Evolutionary conservation across 64 coral and sea anemone species (phyloP).

Genomic region (Dendrophyllia cribrosa): DNA sequence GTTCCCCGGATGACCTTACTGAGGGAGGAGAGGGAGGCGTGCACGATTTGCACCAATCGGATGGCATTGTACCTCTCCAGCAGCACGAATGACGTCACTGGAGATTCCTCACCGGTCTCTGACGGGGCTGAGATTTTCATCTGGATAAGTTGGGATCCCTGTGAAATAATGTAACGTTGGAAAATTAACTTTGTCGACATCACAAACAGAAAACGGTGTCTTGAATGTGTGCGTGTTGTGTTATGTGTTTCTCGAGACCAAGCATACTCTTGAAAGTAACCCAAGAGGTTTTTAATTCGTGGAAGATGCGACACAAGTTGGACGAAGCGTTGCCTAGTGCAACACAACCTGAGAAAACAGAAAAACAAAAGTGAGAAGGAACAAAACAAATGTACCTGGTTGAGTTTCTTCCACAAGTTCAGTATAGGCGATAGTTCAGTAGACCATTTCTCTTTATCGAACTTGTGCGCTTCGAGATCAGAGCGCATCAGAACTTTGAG

Average conservation of each 20-base stretch:
- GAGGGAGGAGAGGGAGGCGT: slow-evolving; percentile 89
- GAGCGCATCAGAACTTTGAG: slow-evolving; percentile 98
- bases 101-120: slow-evolving; percentile 94
- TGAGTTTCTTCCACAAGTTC: slow-evolving; percentile 98
- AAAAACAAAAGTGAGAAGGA: neutral
- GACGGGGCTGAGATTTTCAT: slow-evolving; percentile 89
- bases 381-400: slow-evolving; percentile 65
- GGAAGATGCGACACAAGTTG: too few species aligned
- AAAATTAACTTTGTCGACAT: neutral
- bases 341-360: neutral
- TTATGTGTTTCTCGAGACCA: too few species aligned
- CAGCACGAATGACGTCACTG: slow-evolving; percentile 94
- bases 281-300: too few species aligned
- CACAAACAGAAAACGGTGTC: too few species aligned
- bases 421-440: slow-evolving; percentile 92
- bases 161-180: neutral
- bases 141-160: slow-evolving; percentile 98
- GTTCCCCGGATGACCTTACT: slow-evolving; percentile 98
- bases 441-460: slow-evolving; percentile 99
- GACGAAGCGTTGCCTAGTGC: too few species aligned
- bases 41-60: slow-evolving; percentile 89
- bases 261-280: too few species aligned
- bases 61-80: slow-evolving; percentile 96
- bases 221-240: too few species aligned
- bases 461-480: slow-evolving; percentile 88